Base-by-base conservation (phyloP, 2,113 vertebrate species). In the Podiceps cristatus region DNA sequence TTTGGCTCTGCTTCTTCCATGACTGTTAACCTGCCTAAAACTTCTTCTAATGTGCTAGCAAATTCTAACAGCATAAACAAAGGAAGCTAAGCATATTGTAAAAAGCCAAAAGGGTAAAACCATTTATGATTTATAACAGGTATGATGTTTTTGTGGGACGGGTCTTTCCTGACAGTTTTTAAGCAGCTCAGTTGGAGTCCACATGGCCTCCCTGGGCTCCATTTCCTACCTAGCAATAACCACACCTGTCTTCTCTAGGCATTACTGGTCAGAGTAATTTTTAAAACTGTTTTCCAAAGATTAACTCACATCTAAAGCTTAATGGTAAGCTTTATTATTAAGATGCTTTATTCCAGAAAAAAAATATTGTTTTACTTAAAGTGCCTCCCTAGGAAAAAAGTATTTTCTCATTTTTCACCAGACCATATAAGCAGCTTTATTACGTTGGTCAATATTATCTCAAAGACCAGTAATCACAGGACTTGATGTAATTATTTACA, bases 131-230 rank as follows among this genome's bases (percentile, higher is more conserved):
- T 16, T 29, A 19, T 71, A 45, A 45, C 28, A 86, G 17, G 31
- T 7, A 22, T 20, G 9, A 55, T 7, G 18, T 23, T 56, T 93
- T 73, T 66, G 59, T 81, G 52, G 31, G 18, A 44, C 62, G 22
- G 13, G 45, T 73, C 40, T 84, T 76, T 53, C 47, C 53, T 89
- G 40, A 19, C 17, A 40, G 16, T 49, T 62, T 58, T 69, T 62
- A 33, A 86, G 12, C 33, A 55, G 16, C 9, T 55, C 17, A 60
- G 40, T 73, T 24, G 40, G 31, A 7, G 11, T 59, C 18, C 11
- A 18, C 0, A 0, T 6, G 33, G 5, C 12, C 16, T 66, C 22
- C 13, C 20, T 25, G 63, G 13, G 37, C 28, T 69, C 22, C 15
- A 31, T 53, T 18, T 81, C 29, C 31, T 50, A 37, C 28, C 8